Percentiles rank a stretch among this genome's conserved stretches.
These are phyloP conservation scores for Haplochromis vanheusdeni DNA, from an alignment of 2,113 vertebrate genomes.

Conservation along the genomic window DNA sequence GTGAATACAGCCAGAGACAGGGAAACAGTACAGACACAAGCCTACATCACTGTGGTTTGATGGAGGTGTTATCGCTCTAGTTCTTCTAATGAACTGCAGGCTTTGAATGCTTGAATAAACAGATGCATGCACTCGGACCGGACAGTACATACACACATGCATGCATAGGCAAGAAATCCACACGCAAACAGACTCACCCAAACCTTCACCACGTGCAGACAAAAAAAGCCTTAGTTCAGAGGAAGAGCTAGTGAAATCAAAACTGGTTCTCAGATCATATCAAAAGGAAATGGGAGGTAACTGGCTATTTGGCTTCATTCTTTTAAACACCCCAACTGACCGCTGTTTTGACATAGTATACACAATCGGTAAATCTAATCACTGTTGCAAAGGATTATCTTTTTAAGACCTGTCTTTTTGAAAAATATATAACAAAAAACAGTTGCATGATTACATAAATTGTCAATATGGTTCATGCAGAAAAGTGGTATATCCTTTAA, in stretches of 20 bases:
- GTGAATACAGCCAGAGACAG: conserved; percentile 3
- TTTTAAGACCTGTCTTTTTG: not conserved
- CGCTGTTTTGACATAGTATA: not conserved
- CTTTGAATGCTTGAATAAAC: conserved; percentile 17
- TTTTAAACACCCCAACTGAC: not conserved
- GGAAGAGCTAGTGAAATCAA: conserved; percentile 34
- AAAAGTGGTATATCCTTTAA: not conserved
- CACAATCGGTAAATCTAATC: not conserved
- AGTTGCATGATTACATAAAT: not conserved
- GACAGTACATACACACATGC: not conserved
- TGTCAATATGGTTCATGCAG: not conserved
- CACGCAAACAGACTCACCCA: not conserved
- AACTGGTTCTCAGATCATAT: conserved; percentile 38
- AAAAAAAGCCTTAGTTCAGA: conserved; percentile 16
- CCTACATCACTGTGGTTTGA: conserved; percentile 47
- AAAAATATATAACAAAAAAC: not conserved
- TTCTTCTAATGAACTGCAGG: conserved; percentile 59
- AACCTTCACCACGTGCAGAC: conserved; percentile 15
- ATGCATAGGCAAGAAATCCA: not conserved
- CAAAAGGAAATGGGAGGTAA: conserved; percentile 3
- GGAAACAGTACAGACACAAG: not conserved
- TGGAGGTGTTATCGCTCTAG: not conserved
- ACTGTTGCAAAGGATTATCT: not conserved
- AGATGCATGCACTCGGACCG: not conserved
- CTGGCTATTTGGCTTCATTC: not conserved